Evolutionary conservation across 2,113 vertebrate genomes (phyloP).

Genomic region (Calcarius ornatus): DNA sequence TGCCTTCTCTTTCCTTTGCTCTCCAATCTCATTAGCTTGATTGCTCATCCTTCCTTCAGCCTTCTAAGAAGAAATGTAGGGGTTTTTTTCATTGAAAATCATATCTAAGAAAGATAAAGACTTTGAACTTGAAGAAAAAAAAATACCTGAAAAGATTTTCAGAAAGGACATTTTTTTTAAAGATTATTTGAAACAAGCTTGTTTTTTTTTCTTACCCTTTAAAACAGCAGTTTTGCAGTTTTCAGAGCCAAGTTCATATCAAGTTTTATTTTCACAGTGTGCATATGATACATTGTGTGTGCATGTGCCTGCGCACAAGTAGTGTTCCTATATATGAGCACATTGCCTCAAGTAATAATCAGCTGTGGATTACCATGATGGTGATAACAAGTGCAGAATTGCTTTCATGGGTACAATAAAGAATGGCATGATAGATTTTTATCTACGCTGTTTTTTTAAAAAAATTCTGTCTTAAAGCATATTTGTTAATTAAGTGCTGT

Average conservation of each 20-base stretch:
- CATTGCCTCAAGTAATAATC: not conserved
- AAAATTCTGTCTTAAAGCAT: not conserved
- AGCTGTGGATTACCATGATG: not conserved
- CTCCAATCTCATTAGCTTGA: not conserved
- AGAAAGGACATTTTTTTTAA: not conserved
- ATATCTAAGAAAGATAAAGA: not conserved
- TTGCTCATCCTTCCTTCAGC: not conserved
- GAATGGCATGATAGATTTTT: not conserved
- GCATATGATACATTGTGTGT: not conserved
- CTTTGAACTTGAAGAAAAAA: not conserved
- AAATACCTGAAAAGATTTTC: not conserved
- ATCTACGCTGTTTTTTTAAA: not conserved
- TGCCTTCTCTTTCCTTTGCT: not conserved
- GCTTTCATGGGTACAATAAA: not conserved
- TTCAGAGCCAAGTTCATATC: not conserved
- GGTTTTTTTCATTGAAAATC: not conserved
- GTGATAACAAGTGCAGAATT: not conserved
- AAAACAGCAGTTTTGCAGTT: not conserved
- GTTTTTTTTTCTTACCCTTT: not conserved
- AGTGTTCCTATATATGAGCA: not conserved
- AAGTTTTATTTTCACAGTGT: not conserved
- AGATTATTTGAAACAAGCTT: not conserved
- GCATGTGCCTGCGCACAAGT: fast-evolving
- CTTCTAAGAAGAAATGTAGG: not conserved
- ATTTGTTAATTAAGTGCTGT: not conserved